A percentile compares a stretch with the other conserved stretches of the same genome.
Evolutionary conservation across 2,113 vertebrate genomes (phyloP).

Genomic region (Taxidea taxus): DNA sequence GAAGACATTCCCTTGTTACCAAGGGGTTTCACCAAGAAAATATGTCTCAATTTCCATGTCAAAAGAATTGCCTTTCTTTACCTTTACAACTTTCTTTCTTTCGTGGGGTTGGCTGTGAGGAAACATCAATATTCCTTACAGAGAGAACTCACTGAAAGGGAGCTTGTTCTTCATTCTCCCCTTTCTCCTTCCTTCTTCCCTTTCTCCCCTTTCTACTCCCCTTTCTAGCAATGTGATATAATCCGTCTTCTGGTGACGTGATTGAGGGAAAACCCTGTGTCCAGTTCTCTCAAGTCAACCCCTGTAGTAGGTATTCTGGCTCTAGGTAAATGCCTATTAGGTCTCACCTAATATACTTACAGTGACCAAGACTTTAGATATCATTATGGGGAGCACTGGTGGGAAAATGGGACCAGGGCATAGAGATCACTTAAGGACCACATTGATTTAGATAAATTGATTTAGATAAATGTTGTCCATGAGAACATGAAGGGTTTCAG

Average conservation of each 20-base stretch:
- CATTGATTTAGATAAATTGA: not conserved
- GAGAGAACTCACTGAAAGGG: not conserved
- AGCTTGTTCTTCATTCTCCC: slow-evolving; percentile 6
- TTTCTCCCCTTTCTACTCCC: not conserved
- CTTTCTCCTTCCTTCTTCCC: too few species aligned
- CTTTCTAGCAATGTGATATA: not conserved
- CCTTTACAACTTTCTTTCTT: not conserved
- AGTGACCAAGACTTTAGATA: not conserved
- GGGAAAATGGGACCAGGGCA: not conserved
- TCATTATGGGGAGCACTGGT: not conserved
- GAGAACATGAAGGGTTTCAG: not conserved
- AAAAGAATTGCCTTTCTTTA: slow-evolving; percentile 32
- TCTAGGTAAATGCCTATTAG: not conserved
- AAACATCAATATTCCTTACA: not conserved
- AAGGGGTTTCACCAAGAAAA: not conserved
- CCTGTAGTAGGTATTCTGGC: not conserved
- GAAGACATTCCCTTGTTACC: not conserved
- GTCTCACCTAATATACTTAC: not conserved
- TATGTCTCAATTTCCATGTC: not conserved
- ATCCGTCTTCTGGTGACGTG: not conserved
- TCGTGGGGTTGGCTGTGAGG: not conserved
- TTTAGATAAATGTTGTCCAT: too few species aligned
- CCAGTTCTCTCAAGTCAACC: not conserved
- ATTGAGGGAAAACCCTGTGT: not conserved
- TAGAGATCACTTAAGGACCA: not conserved